Evolutionary conservation across 2,888 invertebrate species (phyloP).

Genomic region (Quadroppia sp.): DNA sequence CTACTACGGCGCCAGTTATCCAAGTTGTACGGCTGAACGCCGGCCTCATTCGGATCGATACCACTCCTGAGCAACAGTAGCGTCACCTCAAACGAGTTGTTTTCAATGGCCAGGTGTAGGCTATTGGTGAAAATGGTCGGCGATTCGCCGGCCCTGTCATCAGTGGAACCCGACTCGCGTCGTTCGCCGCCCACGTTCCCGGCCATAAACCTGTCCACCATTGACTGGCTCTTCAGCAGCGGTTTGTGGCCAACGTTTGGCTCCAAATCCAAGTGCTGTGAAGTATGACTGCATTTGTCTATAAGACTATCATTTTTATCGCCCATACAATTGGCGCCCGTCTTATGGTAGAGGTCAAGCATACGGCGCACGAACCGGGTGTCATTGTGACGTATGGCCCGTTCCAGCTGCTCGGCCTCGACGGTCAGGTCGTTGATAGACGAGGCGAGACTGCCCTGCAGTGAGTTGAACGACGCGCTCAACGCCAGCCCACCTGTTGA

Average conservation of each 20-base stretch:
- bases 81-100: slow-evolving; percentile 59
- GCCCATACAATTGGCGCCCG: slow-evolving; percentile 41
- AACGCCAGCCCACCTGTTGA: slow-evolving; percentile 10
- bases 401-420: slow-evolving; percentile 57
- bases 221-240: slow-evolving; percentile 15
- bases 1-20: slow-evolving; percentile 32
- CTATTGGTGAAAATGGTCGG: slow-evolving; percentile 58
- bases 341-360: slow-evolving; percentile 58
- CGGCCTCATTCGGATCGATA: slow-evolving; percentile 60
- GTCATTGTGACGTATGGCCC: slow-evolving; percentile 58
- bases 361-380: slow-evolving; percentile 56
- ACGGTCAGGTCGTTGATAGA: slow-evolving; percentile 54
- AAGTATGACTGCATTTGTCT: slow-evolving; percentile 50
- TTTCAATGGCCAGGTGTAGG: slow-evolving; percentile 60
- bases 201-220: not conserved
- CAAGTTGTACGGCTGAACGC: slow-evolving; percentile 50
- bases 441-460: slow-evolving; percentile 53
- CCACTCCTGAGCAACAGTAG: slow-evolving; percentile 58
- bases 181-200: not conserved
- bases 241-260: not conserved
- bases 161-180: slow-evolving; percentile 35
- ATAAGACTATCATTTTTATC: slow-evolving; percentile 50
- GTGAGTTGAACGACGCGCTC: slow-evolving; percentile 36
- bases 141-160: slow-evolving; percentile 48
- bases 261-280: slow-evolving; percentile 23